Conservation (phyloP, 2,113 vertebrate species). For the Alexandromys fortis region DNA sequence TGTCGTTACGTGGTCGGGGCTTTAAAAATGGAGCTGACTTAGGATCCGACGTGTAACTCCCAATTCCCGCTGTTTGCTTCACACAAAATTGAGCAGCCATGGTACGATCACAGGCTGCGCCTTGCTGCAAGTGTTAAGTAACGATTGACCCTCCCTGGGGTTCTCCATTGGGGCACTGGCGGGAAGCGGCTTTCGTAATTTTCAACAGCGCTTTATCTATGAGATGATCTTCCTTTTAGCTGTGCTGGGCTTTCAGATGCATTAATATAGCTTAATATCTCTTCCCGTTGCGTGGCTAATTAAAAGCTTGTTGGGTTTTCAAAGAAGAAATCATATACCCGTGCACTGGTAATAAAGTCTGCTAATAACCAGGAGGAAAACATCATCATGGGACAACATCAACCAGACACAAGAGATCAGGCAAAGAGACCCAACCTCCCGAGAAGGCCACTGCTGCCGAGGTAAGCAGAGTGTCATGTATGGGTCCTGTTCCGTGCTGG, state of each 20-base stretch:
- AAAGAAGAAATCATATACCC: conserved; percentile 66
- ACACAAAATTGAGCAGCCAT: background rate
- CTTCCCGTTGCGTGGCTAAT: conserved; percentile 79
- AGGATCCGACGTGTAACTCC: conserved; percentile 30
- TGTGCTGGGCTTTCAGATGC: conserved; percentile 77
- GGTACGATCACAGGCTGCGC: conserved; percentile 45
- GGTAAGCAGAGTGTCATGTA: background rate
- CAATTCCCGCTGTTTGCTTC: conserved; percentile 12
- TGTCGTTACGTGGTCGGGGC: background rate
- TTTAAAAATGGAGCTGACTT: conserved; percentile 29
- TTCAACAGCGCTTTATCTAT: conserved; percentile 67
- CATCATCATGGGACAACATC: background rate
- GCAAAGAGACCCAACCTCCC: background rate
- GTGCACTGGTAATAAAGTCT: conserved; percentile 49
- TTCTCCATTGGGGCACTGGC: conserved; percentile 66
- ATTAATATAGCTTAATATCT: conserved; percentile 78
- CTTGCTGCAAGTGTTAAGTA: conserved; percentile 69
- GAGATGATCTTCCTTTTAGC: conserved; percentile 74
- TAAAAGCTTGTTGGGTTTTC: conserved; percentile 79
- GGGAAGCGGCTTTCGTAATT: conserved; percentile 70
- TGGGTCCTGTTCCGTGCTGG: background rate
- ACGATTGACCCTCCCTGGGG: conserved; percentile 75
- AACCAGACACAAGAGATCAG: background rate
- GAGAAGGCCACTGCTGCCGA: background rate
- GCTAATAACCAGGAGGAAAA: conserved; percentile 64